These are phyloP conservation scores for Sarcophaga variegata DNA, from an alignment of 2,888 invertebrate species.

Conservation along the genomic window DNA sequence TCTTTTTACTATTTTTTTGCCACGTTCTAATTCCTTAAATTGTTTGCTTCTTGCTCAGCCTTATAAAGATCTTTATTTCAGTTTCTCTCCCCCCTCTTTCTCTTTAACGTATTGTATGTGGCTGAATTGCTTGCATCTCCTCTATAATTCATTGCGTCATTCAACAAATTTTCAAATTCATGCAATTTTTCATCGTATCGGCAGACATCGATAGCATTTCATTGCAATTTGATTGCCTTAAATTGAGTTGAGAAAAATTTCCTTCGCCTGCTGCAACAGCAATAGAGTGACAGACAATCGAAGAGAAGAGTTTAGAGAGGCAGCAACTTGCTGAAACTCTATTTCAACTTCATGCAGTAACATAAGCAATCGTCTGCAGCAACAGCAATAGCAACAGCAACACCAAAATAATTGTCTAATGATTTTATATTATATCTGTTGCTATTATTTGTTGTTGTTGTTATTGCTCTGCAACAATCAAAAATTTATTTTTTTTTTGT, in stretches of 20 bases:
- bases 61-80: not conserved
- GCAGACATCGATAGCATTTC: conserved; percentile 68
- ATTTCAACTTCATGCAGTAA: conserved; percentile 39
- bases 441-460: not conserved
- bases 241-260: conserved; percentile 66
- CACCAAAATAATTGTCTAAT: conserved; percentile 60
- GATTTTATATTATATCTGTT: not conserved
- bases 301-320: conserved; percentile 1
- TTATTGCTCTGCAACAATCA: conserved; percentile 49
- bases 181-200: conserved; percentile 68
- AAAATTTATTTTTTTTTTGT: not conserved
- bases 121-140: conserved; percentile 33
- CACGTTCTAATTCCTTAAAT: not conserved
- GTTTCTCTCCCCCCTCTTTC: not conserved
- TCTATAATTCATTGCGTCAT: conserved; percentile 65
- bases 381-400: not conserved
- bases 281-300: conserved; percentile 12
- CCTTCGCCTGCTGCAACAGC: not conserved
- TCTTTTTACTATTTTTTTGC: not conserved
- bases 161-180: conserved; percentile 70
- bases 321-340: conserved; percentile 53
- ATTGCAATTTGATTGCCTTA: conserved; percentile 67
- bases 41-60: not conserved
- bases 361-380: conserved; percentile 55
- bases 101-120: too few species aligned